Percentiles rank a stretch among this genome's conserved stretches.
These are phyloP conservation scores for Lutraria rhynchaena DNA, from an alignment of 1,140 invertebrate species.

Conservation along the genomic window DNA sequence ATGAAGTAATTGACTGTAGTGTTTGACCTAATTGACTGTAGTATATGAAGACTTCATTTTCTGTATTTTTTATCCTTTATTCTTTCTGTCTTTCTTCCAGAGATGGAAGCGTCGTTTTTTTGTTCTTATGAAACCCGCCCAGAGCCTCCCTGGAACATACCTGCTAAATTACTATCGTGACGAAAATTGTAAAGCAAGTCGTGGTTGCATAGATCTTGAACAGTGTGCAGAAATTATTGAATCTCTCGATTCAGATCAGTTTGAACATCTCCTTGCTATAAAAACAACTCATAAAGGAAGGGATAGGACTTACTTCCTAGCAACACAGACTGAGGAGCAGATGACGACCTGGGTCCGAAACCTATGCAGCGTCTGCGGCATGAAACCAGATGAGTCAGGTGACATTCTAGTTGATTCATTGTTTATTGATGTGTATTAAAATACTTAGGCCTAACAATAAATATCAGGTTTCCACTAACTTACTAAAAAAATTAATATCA, in stretches of 20 bases:
- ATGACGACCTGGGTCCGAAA: slow-evolving; percentile 98
- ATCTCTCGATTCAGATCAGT: slow-evolving; percentile 76
- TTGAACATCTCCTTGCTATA: slow-evolving; percentile 75
- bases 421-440: no score
- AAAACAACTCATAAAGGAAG: slow-evolving; percentile 75
- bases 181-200: slow-evolving; percentile 91
- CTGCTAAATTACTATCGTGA: slow-evolving; percentile 97
- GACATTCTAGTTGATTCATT: no score
- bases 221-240: slow-evolving; percentile 94
- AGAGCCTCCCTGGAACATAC: slow-evolving; percentile 95
- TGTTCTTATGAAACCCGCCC: slow-evolving; percentile 90
- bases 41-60: no score
- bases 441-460: no score
- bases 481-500: no score
- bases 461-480: no score
- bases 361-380: slow-evolving; percentile 95
- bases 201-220: slow-evolving; percentile 96
- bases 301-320: slow-evolving; percentile 94
- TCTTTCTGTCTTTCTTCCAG: slow-evolving; percentile 84
- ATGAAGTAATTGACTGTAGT: no score
- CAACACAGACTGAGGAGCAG: slow-evolving; percentile 93
- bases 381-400: slow-evolving; percentile 88
- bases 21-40: no score
- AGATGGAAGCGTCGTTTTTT: slow-evolving; percentile 97
- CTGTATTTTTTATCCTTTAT: slow-evolving; percentile 10